A percentile compares a stretch with the other conserved stretches of the same genome.
Evolutionary conservation across 2,888 invertebrate genomes (phyloP).

Genomic region (Parelbella ahira): DNA sequence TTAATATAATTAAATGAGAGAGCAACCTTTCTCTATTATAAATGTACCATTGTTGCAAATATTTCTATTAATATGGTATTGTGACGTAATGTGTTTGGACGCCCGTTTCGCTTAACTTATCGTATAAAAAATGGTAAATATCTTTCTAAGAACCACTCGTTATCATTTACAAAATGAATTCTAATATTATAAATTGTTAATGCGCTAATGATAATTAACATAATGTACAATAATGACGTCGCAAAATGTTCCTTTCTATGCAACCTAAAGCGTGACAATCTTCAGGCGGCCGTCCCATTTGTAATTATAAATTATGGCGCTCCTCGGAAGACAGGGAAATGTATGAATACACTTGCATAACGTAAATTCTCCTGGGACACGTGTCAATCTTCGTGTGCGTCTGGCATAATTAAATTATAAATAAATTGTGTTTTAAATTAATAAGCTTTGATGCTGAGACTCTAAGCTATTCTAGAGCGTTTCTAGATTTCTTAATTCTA

Average conservation of each 20-base stretch:
- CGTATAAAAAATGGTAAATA: too few relatives aligned
- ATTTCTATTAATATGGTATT: too few relatives aligned
- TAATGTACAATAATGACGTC: slow-evolving; percentile 1
- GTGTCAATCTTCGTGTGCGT: neutral
- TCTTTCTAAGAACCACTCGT: too few relatives aligned
- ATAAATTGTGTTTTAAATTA: neutral
- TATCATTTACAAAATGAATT: too few relatives aligned
- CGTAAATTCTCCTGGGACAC: slow-evolving; percentile 10
- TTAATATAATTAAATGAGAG: too few relatives aligned
- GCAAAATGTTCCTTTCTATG: slow-evolving; percentile 9
- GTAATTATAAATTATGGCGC: slow-evolving; percentile 11
- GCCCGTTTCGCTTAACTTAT: too few relatives aligned
- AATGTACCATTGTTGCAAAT: too few relatives aligned
- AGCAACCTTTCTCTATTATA: too few relatives aligned
- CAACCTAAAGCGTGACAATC: slow-evolving; percentile 9
- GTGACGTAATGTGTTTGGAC: too few relatives aligned
- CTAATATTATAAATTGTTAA: neutral
- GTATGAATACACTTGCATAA: slow-evolving; percentile 17
- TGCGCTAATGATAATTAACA: neutral
- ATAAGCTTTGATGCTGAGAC: too few relatives aligned
- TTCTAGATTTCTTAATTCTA: too few relatives aligned
- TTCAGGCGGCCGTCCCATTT: slow-evolving; percentile 4
- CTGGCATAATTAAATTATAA: neutral
- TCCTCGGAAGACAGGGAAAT: slow-evolving; percentile 10
- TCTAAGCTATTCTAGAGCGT: too few relatives aligned